Evolutionary conservation across 2,888 invertebrate species (phyloP), one percentile per base, ranked within the genome.

Genomic region (Melipona bicolor): DNA sequence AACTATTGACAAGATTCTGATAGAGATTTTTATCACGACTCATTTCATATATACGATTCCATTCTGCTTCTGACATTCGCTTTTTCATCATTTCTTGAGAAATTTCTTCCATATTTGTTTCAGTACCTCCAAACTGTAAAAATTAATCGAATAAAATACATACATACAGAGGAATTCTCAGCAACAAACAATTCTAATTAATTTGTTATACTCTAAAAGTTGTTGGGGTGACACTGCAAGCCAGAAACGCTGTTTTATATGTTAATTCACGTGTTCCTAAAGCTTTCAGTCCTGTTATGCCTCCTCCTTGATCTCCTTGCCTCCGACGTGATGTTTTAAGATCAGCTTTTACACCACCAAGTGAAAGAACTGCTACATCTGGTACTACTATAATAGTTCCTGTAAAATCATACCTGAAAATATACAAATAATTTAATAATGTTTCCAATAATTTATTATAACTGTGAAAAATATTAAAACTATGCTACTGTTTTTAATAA

Each of bases 41-140:
- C 99, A 99, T 99, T 92, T 98, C 98, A 92, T 98, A 99, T 79
- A 99, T 97, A 95, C 98, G 98, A 91, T 98, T 97, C 98, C 99
- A 99, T 92, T 99, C 99, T 36, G 97, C 96, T 79, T 98, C 97
- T 0, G 98, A 97, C 98, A 99, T 99, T 94, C 98, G 98, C 89
- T 98, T 97, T 92, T 98, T 97, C 96, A 99, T 98, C 90, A 97
- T 97, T 92, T 99, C 98, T 0, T 98, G 97, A 0, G 98, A 98
- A 75, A 99, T 96, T 90, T 99, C 98, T 79, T 98, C 98, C 86
- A 98, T 96, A 0, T 97, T 96, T 91, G 98, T 95, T 89, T 98
- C 98, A 0, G 97, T 96, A 0, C 98, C 97, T 24, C 98, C 98
- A 94, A 99, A 98, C 94, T 96, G 88, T 19, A 92, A 91, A 62